Base-by-base conservation (phyloP, 2,113 vertebrate genomes). In the Pycnonotus jocosus region DNA sequence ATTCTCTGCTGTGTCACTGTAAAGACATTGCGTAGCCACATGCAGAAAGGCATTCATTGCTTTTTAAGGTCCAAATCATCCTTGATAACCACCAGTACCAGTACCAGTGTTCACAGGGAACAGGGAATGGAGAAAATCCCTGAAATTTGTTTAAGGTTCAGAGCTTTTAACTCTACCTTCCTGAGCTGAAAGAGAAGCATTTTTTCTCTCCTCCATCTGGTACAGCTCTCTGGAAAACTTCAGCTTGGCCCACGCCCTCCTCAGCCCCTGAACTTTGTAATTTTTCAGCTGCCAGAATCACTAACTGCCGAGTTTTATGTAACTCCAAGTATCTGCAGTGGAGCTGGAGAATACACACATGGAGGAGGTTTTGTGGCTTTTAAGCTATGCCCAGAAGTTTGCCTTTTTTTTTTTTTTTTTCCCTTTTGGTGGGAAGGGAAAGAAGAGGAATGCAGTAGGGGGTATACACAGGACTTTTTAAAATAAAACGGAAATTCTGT, bases 241-340 rank as follows among this genome's bases (percentile, higher is more conserved):
- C 92, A 97, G 81, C 19, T 78, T 86, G 91, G 96, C 95, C 94
- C 74, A 38, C 85, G 0, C 91, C 57, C 45, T 96, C 90, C 78
- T 89, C 72, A 44, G 88, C 48, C 92, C 86, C 94, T 96, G 96
- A 97, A 96, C 92, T 96, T 96, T 87, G 86, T 85, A 80, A 90
- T 94, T 96, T 96, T 97, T 96, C 88, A 73, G 53, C 96, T 94
- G 94, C 95, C 95, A 96, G 94, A 94, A 94, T 97, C 87, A 35
- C 95, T 87, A 88, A 62, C 93, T 95, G 85, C 87, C 37, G 35
- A 90, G 94, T 92, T 95, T 98, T 95, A 93, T 91, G 76, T 95
- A 92, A 97, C 84, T 98, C 93, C 95, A 93, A 91, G 84, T 95
- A 95, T 94, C 88, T 90, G 71, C 94, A 84, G 56, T 86, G 86